phyloP scores from a whole-genome alignment of 2,888 invertebrate genomes.

The Graphium colonna region DNA sequence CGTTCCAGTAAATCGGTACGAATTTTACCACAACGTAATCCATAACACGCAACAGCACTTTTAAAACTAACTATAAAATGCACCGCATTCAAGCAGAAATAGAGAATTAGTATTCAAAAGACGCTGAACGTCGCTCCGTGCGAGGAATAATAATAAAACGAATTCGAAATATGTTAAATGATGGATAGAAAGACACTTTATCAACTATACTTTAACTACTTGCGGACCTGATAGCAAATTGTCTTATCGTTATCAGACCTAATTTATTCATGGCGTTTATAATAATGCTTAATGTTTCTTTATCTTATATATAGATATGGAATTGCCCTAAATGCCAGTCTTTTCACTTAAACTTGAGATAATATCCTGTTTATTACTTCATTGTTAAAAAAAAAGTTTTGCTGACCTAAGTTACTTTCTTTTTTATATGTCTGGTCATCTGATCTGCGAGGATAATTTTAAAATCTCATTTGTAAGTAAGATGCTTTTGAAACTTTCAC shows the following conservation, averaged over 20 bases:
- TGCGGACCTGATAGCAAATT: not conserved
- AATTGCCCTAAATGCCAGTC: not conserved
- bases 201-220: not conserved
- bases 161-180: slow-evolving; percentile 3
- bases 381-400: too few relatives aligned
- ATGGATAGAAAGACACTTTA: not conserved
- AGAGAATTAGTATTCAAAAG: slow-evolving; percentile 16
- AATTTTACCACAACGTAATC: slow-evolving; percentile 44
- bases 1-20: slow-evolving; percentile 27
- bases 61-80: slow-evolving; percentile 25
- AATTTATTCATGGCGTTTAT: slow-evolving; percentile 10
- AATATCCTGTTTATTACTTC: not conserved
- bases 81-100: slow-evolving; percentile 19
- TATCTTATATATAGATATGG: not conserved
- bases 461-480: slow-evolving; percentile 11
- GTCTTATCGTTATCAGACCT: slow-evolving; percentile 21
- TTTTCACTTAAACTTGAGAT: not conserved
- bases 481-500: slow-evolving; percentile 20
- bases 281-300: not conserved
- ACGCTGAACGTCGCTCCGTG: not conserved
- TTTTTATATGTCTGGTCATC: not conserved
- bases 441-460: not conserved
- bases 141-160: slow-evolving; percentile 2
- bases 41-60: slow-evolving; percentile 40
- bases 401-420: not conserved